Conservation (phyloP, 2,113 vertebrate genomes). For the Bos javanicus region DNA sequence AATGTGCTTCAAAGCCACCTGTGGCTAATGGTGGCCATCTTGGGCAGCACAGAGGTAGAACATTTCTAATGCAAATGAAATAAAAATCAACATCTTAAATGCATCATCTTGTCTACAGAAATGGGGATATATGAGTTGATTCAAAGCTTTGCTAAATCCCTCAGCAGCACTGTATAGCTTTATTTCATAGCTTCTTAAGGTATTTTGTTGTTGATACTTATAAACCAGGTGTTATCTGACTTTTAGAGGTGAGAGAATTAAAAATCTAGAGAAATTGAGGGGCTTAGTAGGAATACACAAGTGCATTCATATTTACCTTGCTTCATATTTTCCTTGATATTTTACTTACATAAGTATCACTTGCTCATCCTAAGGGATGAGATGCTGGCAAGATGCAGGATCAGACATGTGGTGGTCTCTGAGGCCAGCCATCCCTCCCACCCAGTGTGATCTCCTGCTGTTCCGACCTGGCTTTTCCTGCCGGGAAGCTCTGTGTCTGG, state of each 20-base stretch:
- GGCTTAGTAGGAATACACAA: neutral
- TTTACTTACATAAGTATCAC: neutral
- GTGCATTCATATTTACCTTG: neutral
- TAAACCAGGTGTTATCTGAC: neutral
- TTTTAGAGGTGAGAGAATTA: neutral
- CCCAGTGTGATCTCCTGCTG: neutral
- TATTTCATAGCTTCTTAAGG: neutral
- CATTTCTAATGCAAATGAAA: neutral
- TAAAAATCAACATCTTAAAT: neutral
- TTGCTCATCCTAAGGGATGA: neutral
- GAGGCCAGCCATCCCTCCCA: neutral
- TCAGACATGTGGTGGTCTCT: neutral
- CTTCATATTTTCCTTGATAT: neutral
- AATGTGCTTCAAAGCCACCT: neutral
- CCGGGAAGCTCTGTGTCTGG: neutral
- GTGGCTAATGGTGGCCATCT: neutral
- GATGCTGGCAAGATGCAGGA: neutral
- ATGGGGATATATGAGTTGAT: neutral
- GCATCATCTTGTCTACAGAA: neutral
- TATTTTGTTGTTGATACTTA: neutral
- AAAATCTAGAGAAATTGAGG: neutral
- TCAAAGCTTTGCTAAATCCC: neutral
- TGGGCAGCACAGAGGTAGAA: neutral
- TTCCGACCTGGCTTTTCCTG: neutral
- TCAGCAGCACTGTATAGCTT: neutral